Base-by-base conservation (phyloP, 2,888 invertebrate genomes). In the Ichneumoninae sp. region DNA sequence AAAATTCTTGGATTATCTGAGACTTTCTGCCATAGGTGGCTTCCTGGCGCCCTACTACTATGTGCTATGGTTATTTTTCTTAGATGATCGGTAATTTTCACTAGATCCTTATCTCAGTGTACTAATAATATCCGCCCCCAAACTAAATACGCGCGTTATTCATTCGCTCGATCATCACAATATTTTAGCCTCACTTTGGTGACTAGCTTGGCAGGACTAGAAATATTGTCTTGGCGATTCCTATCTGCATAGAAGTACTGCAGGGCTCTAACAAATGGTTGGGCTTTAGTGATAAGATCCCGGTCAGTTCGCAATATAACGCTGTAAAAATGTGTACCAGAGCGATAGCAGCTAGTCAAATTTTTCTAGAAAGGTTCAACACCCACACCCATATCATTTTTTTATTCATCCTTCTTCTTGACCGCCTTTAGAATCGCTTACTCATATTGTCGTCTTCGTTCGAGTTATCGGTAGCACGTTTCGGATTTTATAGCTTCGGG, bases 401-500 rank as follows among this genome's bases (percentile, higher is more conserved):
- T 63, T n/a, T 26, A 73, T 73, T 57, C 54, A 73, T 33, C 36
- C 73, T 47, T 22, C n/a, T 33, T 33, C 73, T 40, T 40, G 22
- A 30, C 36, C 3, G 19, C 10, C 26, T 33, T 7, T 19, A 66
- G 57, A 81, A 22, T 16, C 10, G 33, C 26, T 57, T 22, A 8
- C 63, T 40, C 75, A 44, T 74, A 54, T 71, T 44, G 54, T 54
- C 33, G 50, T 80, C 68, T 81, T 68, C 26, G 60, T 74, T 0
- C 16, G 44, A 70, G 52, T 78, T 70, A 63, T 54, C 47, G 33
- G 54, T 79, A 44, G 40, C 57, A 50, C 65, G 77, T 52, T 77
- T 70, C 70, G 52, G 60, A 47, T 81, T 70, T 60, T 69, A 73
- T 47, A 75, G 66, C 65, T 52, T 78, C 50, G 66, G 66, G 76